Evolutionary conservation across 2,113 vertebrate genomes (phyloP).

Genomic region (Ictalurus punctatus): DNA sequence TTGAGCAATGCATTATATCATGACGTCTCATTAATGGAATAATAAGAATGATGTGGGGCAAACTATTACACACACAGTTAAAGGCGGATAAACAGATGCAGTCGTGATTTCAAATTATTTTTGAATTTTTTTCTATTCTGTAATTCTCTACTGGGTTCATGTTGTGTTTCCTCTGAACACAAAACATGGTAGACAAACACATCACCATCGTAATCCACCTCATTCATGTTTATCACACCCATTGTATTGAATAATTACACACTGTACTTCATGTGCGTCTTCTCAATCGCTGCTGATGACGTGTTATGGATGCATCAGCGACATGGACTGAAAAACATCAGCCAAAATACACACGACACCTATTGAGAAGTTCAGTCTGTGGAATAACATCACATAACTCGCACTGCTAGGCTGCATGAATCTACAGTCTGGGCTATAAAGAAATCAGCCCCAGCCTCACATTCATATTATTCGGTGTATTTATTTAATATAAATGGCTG

Average conservation of each 20-base stretch:
- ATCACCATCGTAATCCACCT: neutral
- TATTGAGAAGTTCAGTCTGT: neutral
- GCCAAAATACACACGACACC: neutral
- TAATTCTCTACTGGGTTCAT: neutral
- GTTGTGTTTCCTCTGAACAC: neutral
- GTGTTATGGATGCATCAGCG: neutral
- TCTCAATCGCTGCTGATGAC: neutral
- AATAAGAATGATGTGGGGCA: neutral
- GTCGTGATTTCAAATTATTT: neutral
- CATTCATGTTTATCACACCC: neutral
- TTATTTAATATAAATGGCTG: neutral
- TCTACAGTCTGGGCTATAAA: neutral
- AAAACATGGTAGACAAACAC: neutral
- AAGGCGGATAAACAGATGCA: neutral
- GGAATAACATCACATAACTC: neutral
- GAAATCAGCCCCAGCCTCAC: neutral
- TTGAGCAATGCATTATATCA: too few relatives aligned
- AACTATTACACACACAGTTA: neutral
- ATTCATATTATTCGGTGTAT: neutral
- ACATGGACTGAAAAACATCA: neutral
- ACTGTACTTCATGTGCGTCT: neutral
- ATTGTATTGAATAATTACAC: neutral
- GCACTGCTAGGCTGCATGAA: neutral
- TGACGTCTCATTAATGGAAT: neutral
- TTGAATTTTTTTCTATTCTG: neutral